Evolutionary conservation across 1,140 invertebrate genomes (phyloP), one percentile per base, ranked within the genome.

Genomic region (Drosophila quadrilineata): DNA sequence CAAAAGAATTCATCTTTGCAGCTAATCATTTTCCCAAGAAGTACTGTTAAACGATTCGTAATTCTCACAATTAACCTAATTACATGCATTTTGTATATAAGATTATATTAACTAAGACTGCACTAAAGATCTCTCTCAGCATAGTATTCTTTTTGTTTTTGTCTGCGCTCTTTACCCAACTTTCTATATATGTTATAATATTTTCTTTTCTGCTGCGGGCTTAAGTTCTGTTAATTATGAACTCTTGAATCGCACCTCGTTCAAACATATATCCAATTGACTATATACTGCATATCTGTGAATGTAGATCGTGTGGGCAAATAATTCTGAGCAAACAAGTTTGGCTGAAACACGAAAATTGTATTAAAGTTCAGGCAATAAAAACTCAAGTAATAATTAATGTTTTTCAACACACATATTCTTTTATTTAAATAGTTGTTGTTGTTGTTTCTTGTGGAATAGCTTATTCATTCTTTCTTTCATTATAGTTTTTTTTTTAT

Each of bases 401-500:
- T 85, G 66, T 33, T 85, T 69, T 77, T 85, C 75, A 85, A 85
- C 75, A 85, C 79, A 85, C 79, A 85, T 85, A 85, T 85, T 85
- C 79, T 75, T 85, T 85, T 86, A 85, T 85, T 85, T 85, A 48
- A 86, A 85, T 84, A 84, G 79, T 79, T 75, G 57, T 70, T 75
- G 52, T 63, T 85, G 40, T 66, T 33, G 59, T 75, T 63, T 85
- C 46, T 66, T 33, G 59, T 75, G 63, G 54, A 66, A 66, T 66
- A 66, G 45, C 24, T 35, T 58, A 45, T 62, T 70, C n/a, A n/a
- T n/a, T 29, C 45, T 57, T 54, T 65, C 40, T 33, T 62, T 31
- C n/a, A n/a, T n/a, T n/a, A n/a, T 41, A 16, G 14, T 72, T 66
- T 52, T 38, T 6, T 38, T 56, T 53, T 54, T 21, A 21, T 62